Evolutionary conservation across 1,140 invertebrate species (phyloP).

Genomic region (Plectus sambesii): DNA sequence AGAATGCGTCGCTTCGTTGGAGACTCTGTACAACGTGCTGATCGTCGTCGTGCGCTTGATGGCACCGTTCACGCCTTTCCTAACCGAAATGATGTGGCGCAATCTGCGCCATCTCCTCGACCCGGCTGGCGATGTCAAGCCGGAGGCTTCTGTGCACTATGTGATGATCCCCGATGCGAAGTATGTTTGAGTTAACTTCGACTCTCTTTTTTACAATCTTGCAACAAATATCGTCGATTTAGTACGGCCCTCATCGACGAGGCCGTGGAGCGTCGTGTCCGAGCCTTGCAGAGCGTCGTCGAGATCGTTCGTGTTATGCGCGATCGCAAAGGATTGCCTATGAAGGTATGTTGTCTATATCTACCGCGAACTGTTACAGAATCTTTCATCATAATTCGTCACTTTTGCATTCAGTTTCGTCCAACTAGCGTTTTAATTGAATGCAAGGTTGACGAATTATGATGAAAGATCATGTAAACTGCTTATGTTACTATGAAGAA

Average conservation of each 20-base stretch:
- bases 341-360: no score
- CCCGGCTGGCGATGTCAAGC: slow-evolving; percentile 54
- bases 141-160: slow-evolving; percentile 41
- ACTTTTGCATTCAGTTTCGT: no score
- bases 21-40: slow-evolving; percentile 75
- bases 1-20: slow-evolving; percentile 71
- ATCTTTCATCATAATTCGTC: no score
- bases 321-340: slow-evolving; percentile 79
- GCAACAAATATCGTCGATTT: no score
- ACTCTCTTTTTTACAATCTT: slow-evolving; percentile 9
- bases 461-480: no score
- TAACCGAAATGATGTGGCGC: slow-evolving; percentile 91
- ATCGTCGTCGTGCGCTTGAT: slow-evolving; percentile 72
- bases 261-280: slow-evolving; percentile 75
- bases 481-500: no score
- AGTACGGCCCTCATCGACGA: slow-evolving; percentile 63
- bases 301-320: slow-evolving; percentile 81
- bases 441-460: no score
- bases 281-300: slow-evolving; percentile 84
- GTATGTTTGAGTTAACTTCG: slow-evolving; percentile 5
- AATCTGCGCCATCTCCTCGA: slow-evolving; percentile 55
- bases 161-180: slow-evolving; percentile 30
- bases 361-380: no score
- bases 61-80: slow-evolving; percentile 91
- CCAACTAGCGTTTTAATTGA: no score